These are phyloP conservation scores for Camarhynchus parvulus DNA, from an alignment of 2,113 vertebrate species.

Conservation along the genomic window DNA sequence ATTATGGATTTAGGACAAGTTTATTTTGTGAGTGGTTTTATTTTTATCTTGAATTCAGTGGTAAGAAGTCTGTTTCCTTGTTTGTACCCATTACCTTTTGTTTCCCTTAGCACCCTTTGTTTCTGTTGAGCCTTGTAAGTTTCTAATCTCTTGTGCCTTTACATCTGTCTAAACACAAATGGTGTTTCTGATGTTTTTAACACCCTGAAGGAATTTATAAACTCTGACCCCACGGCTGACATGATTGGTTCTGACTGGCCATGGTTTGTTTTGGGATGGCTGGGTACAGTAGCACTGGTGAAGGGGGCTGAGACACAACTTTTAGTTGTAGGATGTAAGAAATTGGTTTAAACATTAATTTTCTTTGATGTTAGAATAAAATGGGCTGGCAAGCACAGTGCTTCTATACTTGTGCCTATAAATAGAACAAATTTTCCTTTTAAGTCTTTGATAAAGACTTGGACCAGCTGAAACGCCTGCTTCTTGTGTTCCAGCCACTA, in stretches of 20 bases:
- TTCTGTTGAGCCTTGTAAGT: neutral
- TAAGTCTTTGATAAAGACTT: slow-evolving; percentile 1
- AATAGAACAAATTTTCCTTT: slow-evolving; percentile 26
- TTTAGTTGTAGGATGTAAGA: neutral
- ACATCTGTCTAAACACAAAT: slow-evolving; percentile 24
- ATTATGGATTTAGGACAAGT: neutral
- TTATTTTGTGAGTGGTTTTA: neutral
- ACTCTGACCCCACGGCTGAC: neutral
- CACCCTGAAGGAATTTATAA: neutral
- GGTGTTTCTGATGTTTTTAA: slow-evolving; percentile 26
- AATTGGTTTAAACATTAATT: neutral
- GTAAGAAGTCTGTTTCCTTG: neutral
- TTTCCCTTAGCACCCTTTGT: neutral
- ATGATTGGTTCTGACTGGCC: neutral
- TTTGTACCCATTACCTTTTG: neutral
- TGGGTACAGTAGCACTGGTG: neutral
- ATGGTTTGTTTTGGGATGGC: neutral
- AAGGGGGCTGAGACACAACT: neutral
- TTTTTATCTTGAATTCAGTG: slow-evolving; percentile 4
- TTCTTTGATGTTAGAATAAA: slow-evolving; percentile 18
- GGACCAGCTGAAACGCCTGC: neutral
- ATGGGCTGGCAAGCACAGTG: neutral
- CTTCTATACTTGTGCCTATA: neutral
- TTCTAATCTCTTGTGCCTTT: neutral
- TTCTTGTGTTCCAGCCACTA: slow-evolving; percentile 18